phyloP scores from a whole-genome alignment of 2,113 vertebrate genomes.

The Raphicerus campestris region DNA sequence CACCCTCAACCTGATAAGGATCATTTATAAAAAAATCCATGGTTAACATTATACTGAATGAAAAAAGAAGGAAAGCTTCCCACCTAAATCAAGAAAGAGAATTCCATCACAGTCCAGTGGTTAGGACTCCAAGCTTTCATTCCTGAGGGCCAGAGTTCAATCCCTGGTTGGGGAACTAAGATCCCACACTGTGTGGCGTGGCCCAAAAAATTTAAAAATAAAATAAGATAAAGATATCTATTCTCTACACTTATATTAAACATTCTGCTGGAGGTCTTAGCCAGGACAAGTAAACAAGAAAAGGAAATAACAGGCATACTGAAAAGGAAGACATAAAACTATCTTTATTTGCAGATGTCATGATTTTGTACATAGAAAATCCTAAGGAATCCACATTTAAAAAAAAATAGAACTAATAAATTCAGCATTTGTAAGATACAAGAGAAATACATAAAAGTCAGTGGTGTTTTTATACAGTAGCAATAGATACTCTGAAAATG shows the following conservation, averaged over 20 bases:
- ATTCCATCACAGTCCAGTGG: neutral
- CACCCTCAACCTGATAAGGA: neutral
- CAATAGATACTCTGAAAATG: neutral
- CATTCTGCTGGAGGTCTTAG: neutral
- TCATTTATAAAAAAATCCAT: neutral
- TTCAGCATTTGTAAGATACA: neutral
- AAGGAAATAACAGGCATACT: neutral
- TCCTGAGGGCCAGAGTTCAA: neutral
- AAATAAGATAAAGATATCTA: neutral
- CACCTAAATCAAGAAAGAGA: neutral
- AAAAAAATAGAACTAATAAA: neutral
- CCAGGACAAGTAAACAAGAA: neutral
- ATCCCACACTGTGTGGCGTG: accelerated
- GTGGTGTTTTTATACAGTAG: neutral
- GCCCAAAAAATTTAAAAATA: neutral
- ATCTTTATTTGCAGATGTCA: neutral
- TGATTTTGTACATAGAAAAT: neutral
- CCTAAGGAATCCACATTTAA: neutral
- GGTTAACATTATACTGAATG: neutral
- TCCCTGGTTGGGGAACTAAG: neutral
- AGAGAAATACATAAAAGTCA: neutral
- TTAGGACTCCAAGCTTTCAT: neutral
- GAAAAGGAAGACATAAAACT: neutral
- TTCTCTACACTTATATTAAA: neutral
- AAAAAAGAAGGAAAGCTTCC: neutral